These are phyloP conservation scores for Pegea sp. DNA, from an alignment of 23 tunicate genomes.

Conservation along the genomic window DNA sequence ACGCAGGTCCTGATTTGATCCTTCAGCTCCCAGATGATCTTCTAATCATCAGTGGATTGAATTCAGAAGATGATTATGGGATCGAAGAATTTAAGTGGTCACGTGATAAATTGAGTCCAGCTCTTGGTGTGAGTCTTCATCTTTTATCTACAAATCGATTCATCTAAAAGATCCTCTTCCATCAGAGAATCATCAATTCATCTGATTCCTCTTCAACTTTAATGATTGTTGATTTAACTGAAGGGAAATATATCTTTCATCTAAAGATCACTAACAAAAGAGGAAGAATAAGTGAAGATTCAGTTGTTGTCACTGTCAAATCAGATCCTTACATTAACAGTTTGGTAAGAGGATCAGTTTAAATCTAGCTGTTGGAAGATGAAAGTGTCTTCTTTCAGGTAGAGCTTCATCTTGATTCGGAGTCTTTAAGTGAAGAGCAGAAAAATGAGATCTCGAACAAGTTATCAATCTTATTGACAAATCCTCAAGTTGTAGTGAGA, in stretches of 20 bases:
- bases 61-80: slow-evolving; percentile 58
- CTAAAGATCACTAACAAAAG: slow-evolving; percentile 62
- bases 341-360: slow-evolving; percentile 20
- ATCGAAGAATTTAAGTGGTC: slow-evolving; percentile 35
- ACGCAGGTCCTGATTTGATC: slow-evolving; percentile 38
- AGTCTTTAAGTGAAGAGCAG: slow-evolving; percentile 9
- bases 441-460: slow-evolving; percentile 21
- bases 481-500: slow-evolving; percentile 19
- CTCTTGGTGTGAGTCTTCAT: slow-evolving; percentile 35
- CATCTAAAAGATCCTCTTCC: too few relatives aligned
- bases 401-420: slow-evolving; percentile 31
- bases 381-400: slow-evolving; percentile 9
- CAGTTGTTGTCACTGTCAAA: slow-evolving; percentile 18
- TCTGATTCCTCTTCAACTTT: slow-evolving; percentile 11
- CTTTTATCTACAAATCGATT: too few relatives aligned
- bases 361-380: background rate
- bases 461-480: slow-evolving; percentile 22
- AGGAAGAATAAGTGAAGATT: slow-evolving; percentile 11
- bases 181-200: slow-evolving; percentile 11
- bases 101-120: slow-evolving; percentile 23
- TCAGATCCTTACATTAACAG: slow-evolving; percentile 10
- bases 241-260: slow-evolving; percentile 26
- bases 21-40: slow-evolving; percentile 50
- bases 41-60: slow-evolving; percentile 25
- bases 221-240: slow-evolving; percentile 14